phyloP scores from a whole-genome alignment of 30 jellyfish, hydroid and myxozoan species.

The Rhopilema esculentum region DNA sequence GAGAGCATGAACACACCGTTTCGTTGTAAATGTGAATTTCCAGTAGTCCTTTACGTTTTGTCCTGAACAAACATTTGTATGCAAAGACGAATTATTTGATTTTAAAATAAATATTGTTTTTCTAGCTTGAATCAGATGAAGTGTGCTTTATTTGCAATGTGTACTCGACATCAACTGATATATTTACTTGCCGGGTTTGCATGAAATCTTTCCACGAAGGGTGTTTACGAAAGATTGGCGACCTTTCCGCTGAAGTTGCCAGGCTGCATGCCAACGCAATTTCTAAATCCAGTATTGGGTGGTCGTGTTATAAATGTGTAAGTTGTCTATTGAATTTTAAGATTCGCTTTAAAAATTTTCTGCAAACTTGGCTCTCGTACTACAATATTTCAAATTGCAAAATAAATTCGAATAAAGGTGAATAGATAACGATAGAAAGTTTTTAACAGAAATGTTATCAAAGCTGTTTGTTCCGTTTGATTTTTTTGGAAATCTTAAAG shows the following conservation, averaged over 20 bases:
- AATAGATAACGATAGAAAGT: too few relatives aligned
- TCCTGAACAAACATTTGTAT: not conserved
- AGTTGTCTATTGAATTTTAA: not conserved
- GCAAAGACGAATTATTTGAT: not conserved
- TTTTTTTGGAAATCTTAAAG: too few relatives aligned
- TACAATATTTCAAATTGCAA: not conserved
- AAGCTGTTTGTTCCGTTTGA: too few relatives aligned
- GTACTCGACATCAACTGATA: slow-evolving; percentile 67
- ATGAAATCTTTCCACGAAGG: slow-evolving; percentile 85
- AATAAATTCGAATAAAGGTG: too few relatives aligned
- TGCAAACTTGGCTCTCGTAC: not conserved
- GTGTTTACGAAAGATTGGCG: slow-evolving; percentile 78
- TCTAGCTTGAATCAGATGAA: slow-evolving; percentile 67
- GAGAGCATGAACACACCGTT: not conserved
- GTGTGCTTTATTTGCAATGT: slow-evolving; percentile 81
- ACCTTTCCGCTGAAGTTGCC: slow-evolving; percentile 67
- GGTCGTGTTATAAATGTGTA: slow-evolving; percentile 86
- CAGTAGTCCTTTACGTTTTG: not conserved
- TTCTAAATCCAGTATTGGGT: slow-evolving; percentile 68
- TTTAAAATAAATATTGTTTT: not conserved
- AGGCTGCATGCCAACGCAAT: slow-evolving; percentile 67
- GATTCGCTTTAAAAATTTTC: too few relatives aligned
- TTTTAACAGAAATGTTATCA: too few relatives aligned
- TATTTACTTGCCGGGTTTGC: slow-evolving; percentile 81
- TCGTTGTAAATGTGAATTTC: not conserved